Evolutionary conservation across 2,113 vertebrate species (phyloP), one percentile per base, ranked within the genome.

Genomic region (Amblyornis subalaris): DNA sequence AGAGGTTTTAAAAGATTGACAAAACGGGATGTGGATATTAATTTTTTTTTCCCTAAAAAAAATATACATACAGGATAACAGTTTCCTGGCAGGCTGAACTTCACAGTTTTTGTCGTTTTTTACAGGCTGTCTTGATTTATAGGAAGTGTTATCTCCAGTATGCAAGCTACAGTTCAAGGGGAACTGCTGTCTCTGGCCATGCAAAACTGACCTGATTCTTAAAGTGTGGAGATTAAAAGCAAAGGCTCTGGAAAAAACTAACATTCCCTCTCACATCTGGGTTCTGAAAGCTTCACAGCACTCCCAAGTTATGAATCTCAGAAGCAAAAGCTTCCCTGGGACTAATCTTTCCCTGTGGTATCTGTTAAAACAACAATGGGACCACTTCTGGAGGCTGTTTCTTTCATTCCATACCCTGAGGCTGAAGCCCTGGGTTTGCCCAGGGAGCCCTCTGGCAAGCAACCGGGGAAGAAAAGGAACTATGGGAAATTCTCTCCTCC

Each of bases 21-120:
- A 82, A 90, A 95, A 73, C 0, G 1, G 14, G 36, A 86, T 87
- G 76, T 60, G 42, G 89, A 78, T 90, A 76, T 89, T 87, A 84
- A 4, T 7, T 33, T 57, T 4, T 24, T 60, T 71, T 90, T 29
- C 25, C 25, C 7, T 4, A 9, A 45, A 70, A 82, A 70, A 79
- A 85, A 47, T 28, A 53, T 58, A 78, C 24, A 61, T 29, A 18
- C 44, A 69, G 0, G 2, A 48, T 72, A 93, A 82, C 61, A 85
- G 64, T 62, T 94, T 91, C 77, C 87, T 93, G 84, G 93, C 80
- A 95, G 93, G 83, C 33, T 42, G 77, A 95, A 88, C 69, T 92
- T 94, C 95, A 93, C 88, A 94, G 86, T 44, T 95, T 95, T 93
- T 90, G 85, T 89, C 54, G 71, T 83, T 80, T 95, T 95, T 94